Percentiles rank a stretch among this genome's conserved stretches.
phyloP scores from a whole-genome alignment of 2,888 invertebrate genomes.

The Unio pictorum region DNA sequence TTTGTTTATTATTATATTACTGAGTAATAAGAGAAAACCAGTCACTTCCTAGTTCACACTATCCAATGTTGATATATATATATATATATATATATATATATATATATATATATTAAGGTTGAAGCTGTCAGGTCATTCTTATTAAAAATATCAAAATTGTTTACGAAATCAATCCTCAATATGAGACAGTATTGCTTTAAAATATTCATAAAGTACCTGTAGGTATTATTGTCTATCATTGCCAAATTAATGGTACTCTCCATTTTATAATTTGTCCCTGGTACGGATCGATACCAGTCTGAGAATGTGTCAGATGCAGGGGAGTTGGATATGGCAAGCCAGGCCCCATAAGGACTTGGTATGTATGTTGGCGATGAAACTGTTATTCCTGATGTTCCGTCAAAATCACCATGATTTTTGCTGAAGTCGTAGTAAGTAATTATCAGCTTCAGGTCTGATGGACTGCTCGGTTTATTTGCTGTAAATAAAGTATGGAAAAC shows the following conservation, averaged over 20 bases:
- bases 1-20: too few relatives aligned
- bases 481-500: not conserved
- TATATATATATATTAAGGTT: too few relatives aligned
- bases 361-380: constrained; percentile 38
- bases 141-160: too few relatives aligned
- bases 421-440: constrained; percentile 42
- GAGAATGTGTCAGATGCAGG: constrained; percentile 54
- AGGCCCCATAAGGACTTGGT: constrained; percentile 47
- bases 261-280: constrained; percentile 20
- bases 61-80: too few relatives aligned
- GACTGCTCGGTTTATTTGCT: constrained; percentile 11
- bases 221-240: too few relatives aligned
- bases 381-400: constrained; percentile 18
- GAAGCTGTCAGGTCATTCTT: too few relatives aligned
- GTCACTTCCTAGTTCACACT: too few relatives aligned
- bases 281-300: constrained; percentile 45
- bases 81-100: too few relatives aligned
- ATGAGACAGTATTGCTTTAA: too few relatives aligned
- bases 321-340: constrained; percentile 41
- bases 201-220: too few relatives aligned
- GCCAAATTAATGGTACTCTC: constrained; percentile 22
- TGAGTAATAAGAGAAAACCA: too few relatives aligned
- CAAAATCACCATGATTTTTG: constrained; percentile 28
- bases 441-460: constrained; percentile 19
- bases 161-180: too few relatives aligned